These are phyloP conservation scores for Apodemus speciosus DNA, from an alignment of 2,113 vertebrate species.

Conservation along the genomic window DNA sequence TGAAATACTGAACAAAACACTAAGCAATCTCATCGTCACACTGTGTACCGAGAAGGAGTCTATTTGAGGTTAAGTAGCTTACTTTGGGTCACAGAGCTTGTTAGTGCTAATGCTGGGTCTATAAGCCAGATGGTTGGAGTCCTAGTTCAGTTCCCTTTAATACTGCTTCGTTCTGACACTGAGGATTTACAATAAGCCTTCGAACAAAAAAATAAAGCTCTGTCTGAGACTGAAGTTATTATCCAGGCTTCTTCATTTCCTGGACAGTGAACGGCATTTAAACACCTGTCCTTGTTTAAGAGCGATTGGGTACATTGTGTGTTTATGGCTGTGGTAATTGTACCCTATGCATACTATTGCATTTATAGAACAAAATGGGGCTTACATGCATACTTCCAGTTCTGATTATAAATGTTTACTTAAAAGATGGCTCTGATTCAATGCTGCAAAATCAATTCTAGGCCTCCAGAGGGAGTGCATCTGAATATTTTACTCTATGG, in stretches of 20 bases:
- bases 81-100: constrained; percentile 61
- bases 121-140: constrained; percentile 56
- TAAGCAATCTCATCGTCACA: neutral
- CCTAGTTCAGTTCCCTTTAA: neutral
- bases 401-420: constrained; percentile 67
- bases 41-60: neutral
- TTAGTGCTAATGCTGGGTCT: constrained; percentile 67
- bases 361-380: constrained; percentile 59
- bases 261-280: constrained; percentile 79
- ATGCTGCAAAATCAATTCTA: constrained; percentile 42
- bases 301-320: constrained; percentile 62
- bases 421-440: constrained; percentile 60
- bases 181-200: constrained; percentile 74
- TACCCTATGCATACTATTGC: constrained; percentile 42
- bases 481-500: constrained; percentile 24
- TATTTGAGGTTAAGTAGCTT: constrained; percentile 60
- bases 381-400: constrained; percentile 32
- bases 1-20: neutral
- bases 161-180: constrained; percentile 60
- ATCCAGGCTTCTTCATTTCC: constrained; percentile 77
- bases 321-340: constrained; percentile 58
- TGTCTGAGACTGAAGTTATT: constrained; percentile 79
- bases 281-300: constrained; percentile 75
- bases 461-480: neutral
- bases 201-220: constrained; percentile 79